A percentile compares a stretch with the other conserved stretches of the same genome.
phyloP scores from a whole-genome alignment of 2,888 invertebrate genomes.

The Athrips mouffetella region DNA sequence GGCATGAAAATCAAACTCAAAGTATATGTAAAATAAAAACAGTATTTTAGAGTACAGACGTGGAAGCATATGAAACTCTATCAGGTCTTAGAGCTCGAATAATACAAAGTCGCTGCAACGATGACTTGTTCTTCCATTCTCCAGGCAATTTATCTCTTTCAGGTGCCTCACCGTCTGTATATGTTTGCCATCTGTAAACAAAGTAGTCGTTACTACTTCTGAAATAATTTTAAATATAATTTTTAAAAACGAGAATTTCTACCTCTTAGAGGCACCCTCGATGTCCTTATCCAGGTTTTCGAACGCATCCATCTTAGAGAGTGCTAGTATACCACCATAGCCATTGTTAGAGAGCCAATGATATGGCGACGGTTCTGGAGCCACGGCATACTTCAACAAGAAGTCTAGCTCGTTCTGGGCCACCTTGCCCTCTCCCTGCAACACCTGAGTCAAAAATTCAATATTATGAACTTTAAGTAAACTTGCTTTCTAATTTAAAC shows the following conservation, averaged over 20 bases:
- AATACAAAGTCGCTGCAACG: conserved; percentile 92
- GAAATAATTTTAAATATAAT: too few relatives aligned
- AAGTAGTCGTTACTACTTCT: background rate
- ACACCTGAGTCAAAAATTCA: conserved; percentile 40
- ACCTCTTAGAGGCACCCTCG: conserved; percentile 91
- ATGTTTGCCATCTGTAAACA: conserved; percentile 89
- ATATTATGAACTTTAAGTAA: too few relatives aligned
- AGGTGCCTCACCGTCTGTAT: conserved; percentile 93
- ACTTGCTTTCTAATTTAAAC: too few relatives aligned
- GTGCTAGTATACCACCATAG: conserved; percentile 90
- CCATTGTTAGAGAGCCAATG: conserved; percentile 87
- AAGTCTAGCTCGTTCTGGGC: conserved; percentile 89
- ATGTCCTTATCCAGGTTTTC: conserved; percentile 93
- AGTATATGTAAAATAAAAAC: too few relatives aligned
- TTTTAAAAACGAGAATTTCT: too few relatives aligned
- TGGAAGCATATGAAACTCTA: conserved; percentile 95
- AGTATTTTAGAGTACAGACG: too few relatives aligned
- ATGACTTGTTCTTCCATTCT: conserved; percentile 95
- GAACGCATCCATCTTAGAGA: conserved; percentile 87
- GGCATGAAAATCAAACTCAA: too few relatives aligned
- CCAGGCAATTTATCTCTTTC: conserved; percentile 96
- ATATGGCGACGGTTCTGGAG: conserved; percentile 86
- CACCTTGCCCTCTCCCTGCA: conserved; percentile 80
- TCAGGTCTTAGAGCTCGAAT: conserved; percentile 94
- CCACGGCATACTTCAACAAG: conserved; percentile 89